phyloP scores from a whole-genome alignment of 2,888 invertebrate species.

The Ditylenchus weischeri region DNA sequence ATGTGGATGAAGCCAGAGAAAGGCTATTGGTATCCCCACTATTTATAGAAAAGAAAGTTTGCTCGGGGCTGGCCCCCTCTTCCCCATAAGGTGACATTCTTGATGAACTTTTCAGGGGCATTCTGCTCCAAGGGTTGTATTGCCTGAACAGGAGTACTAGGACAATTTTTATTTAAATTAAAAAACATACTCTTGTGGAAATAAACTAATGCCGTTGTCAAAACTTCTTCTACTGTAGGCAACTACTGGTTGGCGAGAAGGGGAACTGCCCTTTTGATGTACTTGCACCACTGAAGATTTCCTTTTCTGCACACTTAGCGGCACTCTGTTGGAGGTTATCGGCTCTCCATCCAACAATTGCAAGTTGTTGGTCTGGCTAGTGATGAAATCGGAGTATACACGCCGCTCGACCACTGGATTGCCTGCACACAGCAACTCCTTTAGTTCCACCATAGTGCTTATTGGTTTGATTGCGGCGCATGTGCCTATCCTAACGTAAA shows the following conservation, averaged over 20 bases:
- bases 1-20: not conserved
- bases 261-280: not conserved
- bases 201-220: not conserved
- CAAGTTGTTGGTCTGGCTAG: slow-evolving; percentile 23
- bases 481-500: slow-evolving; percentile 28
- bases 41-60: not conserved
- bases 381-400: slow-evolving; percentile 38
- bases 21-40: not conserved
- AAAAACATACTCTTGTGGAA: slow-evolving; percentile 1
- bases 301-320: slow-evolving; percentile 1
- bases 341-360: slow-evolving; percentile 15
- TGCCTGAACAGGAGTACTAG: not conserved
- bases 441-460: slow-evolving; percentile 29
- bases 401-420: slow-evolving; percentile 38
- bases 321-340: not conserved
- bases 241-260: not conserved
- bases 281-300: not conserved
- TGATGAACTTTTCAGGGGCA: not conserved
- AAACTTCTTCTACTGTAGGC: not conserved
- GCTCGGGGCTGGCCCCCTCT: slow-evolving; percentile 1
- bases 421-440: slow-evolving; percentile 33
- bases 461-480: slow-evolving; percentile 37
- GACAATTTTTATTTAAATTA: not conserved
- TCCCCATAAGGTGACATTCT: not conserved
- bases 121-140: not conserved